Base-by-base conservation (phyloP, 2,113 vertebrate species). In the Vimba vimba region DNA sequence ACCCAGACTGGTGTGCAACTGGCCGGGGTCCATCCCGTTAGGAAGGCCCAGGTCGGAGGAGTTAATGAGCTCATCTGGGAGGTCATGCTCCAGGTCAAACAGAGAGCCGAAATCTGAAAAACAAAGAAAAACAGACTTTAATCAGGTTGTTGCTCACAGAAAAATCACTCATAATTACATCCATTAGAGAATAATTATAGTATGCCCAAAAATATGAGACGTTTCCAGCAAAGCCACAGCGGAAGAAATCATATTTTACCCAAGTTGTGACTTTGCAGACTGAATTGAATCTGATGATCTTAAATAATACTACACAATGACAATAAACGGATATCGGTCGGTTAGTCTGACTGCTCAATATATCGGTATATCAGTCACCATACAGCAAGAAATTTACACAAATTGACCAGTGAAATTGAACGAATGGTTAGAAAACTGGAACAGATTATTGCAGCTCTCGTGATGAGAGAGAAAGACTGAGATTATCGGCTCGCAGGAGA, bases 11-110 rank as follows among this genome's bases (percentile, higher is more conserved):
- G 96, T 96, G 88, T 97, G 97, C 89, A 98, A 94, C 89, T 97
- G 97, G 92, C 94, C 95, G 91, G 96, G 93, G 90, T 99, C 98
- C 60, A 93, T 94, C 87, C 97, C 98, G 45, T 99, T 99, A 88
- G 95, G 94, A 88, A 99, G 93, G 82, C 96, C 96, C 92, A 97
- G 91, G 90, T 99, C 97, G 1, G 97, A 96, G 59, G 97, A 98
- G 94, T 90, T 98, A 94, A 99, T 99, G 90, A 99, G 95, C 93
- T 99, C 98, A 88, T 99, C 98, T 66, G 98, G 98, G 89, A 99
- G 96, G 92, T 99, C 97, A 1, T 99, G 97, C 91, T 99, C 98
- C 94, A 99, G 91, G 92, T 99, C 98, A 90, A 99, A 98, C 0
- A 98, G 94, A 2, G 98, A 97, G 89, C 97, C 96, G 91, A 98